Evolutionary conservation across 2,797 vertebrate species (phyloP), one percentile per base, ranked within the genome.

Genomic region (Neomorphus geoffroyi): DNA sequence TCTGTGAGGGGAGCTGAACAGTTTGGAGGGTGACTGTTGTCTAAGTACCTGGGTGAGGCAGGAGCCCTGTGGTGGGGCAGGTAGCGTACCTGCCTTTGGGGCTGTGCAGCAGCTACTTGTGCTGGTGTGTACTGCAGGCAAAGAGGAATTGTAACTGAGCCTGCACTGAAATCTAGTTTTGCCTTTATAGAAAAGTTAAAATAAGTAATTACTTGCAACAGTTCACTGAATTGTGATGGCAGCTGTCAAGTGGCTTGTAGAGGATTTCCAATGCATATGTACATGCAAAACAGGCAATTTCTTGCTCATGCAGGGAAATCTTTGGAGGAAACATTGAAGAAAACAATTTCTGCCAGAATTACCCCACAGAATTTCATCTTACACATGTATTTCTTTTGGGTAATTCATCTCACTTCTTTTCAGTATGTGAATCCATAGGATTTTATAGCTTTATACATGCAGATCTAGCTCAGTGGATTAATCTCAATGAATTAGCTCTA

Each of bases 391-490:
- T 92, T 88, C 30, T 93, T 92, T 66, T 37, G 35, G 35, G 62
- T 81, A 51, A 84, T 71, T 92, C 33, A 58, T 51, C 72, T 83
- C 17, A 32, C 79, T 94, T 95, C 86, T 43, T 88, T 86, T 79
- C 70, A 74, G 69, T 73, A 56, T 51, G 39, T 24, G 73, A 90
- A 53, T 88, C 69, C 28, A 28, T 30, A 67, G 53, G 71, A 88
- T 54, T 80, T 90, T 69, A 61, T 46, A 75, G 87, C 45, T 75
- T 48, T 64, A 53, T 87, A 43, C 35, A 80, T 13, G 64, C 58
- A 87, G 15, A 61, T 54, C 35, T 83, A 80, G 57, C 61, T 96
- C 57, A 17, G 41, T 30, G 61, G 41, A 51, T 85, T 93, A 89
- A 92, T 91, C 79, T 82, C 75, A 80, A 1, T 33, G 67, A 48